Evolutionary conservation across 2,113 vertebrate genomes (phyloP), one percentile per base, ranked within the genome.

Genomic region (Stegastes partitus): DNA sequence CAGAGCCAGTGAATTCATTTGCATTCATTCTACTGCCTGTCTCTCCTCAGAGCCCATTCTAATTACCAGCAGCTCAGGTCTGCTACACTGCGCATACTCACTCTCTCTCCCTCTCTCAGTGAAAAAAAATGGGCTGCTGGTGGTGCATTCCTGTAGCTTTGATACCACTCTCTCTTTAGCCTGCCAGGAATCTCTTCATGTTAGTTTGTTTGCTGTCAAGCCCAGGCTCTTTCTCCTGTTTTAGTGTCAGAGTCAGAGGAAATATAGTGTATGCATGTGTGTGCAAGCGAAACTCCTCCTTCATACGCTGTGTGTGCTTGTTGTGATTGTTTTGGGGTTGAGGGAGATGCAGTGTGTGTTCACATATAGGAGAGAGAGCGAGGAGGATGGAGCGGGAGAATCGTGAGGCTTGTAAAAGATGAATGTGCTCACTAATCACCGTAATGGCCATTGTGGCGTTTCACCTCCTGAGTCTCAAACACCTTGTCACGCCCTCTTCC

Each of bases 1-100:
- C 49, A 34, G 87, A 93, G 90, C 86, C 84, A 87, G 83, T 80
- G 93, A 94, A 94, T 94, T 93, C 86, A 94, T 94, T 93, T 94
- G 89, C 93, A 94, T 94, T 92, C 90, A 94, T 94, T 94, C 83
- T 86, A 80, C 85, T 85, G 91, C 89, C 85, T 91, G 93, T 90
- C 89, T 92, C 90, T 91, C 90, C 92, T 93, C 91, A 83, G 90
- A 94, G 90, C 87, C 86, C 81, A 89, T 91, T 93, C 93, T 93
- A 94, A 94, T 94, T 94, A 94, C 93, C 88, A 90, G 80, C 90
- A 88, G 89, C 92, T 87, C 90, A 84, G 87, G 87, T 89, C 86
- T 91, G 81, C 87, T 91, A 88, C 79, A 68, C 88, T 88, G 87
- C 81, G n/a, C 79, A 79, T 54, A 82, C 83, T 85, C 74, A 56